Evolutionary conservation across 2,797 vertebrate genomes (phyloP).

Genomic region (Pelodytes ibericus): DNA sequence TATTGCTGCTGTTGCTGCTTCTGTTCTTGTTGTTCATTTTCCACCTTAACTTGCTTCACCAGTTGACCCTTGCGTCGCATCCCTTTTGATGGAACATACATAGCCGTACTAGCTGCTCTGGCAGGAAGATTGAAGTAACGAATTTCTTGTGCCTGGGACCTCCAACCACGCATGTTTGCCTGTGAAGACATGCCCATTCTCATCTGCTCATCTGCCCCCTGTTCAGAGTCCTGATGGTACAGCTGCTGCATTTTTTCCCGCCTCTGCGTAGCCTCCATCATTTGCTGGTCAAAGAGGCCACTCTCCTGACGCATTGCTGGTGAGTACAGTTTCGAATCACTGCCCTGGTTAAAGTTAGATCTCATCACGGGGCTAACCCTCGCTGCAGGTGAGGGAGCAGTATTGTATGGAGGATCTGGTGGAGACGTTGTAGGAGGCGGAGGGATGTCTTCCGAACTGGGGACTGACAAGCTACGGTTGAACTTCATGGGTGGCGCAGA

Average conservation of each 20-base stretch:
- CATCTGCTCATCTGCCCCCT: slow-evolving; percentile 70
- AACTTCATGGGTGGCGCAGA: slow-evolving; percentile 88
- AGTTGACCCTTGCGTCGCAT: slow-evolving; percentile 83
- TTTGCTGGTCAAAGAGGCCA: slow-evolving; percentile 60
- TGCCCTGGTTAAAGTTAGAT: slow-evolving; percentile 65
- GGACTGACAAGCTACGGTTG: slow-evolving; percentile 88
- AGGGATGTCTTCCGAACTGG: slow-evolving; percentile 90
- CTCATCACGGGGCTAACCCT: slow-evolving; percentile 59
- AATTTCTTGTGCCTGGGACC: slow-evolving; percentile 66
- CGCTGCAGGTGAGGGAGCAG: slow-evolving; percentile 67
- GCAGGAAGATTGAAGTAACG: slow-evolving; percentile 70
- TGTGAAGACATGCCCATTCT: slow-evolving; percentile 63
- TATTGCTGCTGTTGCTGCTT: slow-evolving; percentile 55
- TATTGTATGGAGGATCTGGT: slow-evolving; percentile 90
- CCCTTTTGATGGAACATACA: slow-evolving; percentile 73
- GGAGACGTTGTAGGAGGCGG: slow-evolving; percentile 91
- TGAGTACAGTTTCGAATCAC: slow-evolving; percentile 55
- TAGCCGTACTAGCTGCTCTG: slow-evolving; percentile 68
- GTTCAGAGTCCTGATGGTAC: slow-evolving; percentile 58
- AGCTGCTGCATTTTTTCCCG: slow-evolving; percentile 59
- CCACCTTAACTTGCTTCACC: slow-evolving; percentile 92
- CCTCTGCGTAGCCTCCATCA: slow-evolving; percentile 57
- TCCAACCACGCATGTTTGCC: slow-evolving; percentile 66
- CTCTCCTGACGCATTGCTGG: slow-evolving; percentile 58
- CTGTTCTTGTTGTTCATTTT: slow-evolving; percentile 67